These are phyloP conservation scores for Beris chalybata DNA, from an alignment of 2,888 invertebrate species.

Conservation along the genomic window DNA sequence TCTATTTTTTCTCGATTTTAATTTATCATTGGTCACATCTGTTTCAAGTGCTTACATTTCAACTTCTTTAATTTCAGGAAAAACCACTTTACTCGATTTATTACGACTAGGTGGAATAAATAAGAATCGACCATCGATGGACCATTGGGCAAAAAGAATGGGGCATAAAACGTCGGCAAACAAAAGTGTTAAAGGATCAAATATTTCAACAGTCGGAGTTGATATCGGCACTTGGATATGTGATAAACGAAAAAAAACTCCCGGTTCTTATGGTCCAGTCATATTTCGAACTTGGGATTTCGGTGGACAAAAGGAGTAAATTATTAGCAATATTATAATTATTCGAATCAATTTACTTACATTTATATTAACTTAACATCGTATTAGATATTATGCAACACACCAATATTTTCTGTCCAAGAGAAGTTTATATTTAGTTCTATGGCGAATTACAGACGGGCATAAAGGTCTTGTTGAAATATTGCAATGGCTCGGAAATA, in stretches of 20 bases:
- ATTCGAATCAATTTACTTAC: not conserved
- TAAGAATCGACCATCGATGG: slow-evolving; percentile 61
- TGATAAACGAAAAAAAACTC: slow-evolving; percentile 79
- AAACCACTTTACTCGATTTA: slow-evolving; percentile 89
- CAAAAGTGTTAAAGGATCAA: slow-evolving; percentile 74
- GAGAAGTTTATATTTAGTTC: slow-evolving; percentile 89
- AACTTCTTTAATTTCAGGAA: slow-evolving; percentile 61
- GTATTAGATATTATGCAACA: slow-evolving; percentile 84
- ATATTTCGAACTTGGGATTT: slow-evolving; percentile 98
- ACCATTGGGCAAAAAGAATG: slow-evolving; percentile 96
- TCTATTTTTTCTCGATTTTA: too few species aligned
- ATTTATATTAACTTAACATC: slow-evolving; percentile 4
- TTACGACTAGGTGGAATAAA: slow-evolving; percentile 81
- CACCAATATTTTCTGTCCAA: slow-evolving; percentile 98
- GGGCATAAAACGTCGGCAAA: slow-evolving; percentile 82
- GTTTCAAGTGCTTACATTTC: not conserved
- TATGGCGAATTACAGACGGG: slow-evolving; percentile 94
- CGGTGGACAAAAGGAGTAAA: slow-evolving; percentile 91
- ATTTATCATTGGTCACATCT: too few species aligned
- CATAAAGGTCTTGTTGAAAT: slow-evolving; percentile 87
- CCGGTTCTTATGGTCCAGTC: slow-evolving; percentile 76
- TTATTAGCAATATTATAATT: slow-evolving; percentile 36
- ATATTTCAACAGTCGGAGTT: slow-evolving; percentile 95
- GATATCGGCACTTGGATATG: slow-evolving; percentile 96
- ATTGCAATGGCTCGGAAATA: slow-evolving; percentile 94